Evolutionary conservation across 2,113 vertebrate genomes (phyloP).

Genomic region (Grallaria varia): DNA sequence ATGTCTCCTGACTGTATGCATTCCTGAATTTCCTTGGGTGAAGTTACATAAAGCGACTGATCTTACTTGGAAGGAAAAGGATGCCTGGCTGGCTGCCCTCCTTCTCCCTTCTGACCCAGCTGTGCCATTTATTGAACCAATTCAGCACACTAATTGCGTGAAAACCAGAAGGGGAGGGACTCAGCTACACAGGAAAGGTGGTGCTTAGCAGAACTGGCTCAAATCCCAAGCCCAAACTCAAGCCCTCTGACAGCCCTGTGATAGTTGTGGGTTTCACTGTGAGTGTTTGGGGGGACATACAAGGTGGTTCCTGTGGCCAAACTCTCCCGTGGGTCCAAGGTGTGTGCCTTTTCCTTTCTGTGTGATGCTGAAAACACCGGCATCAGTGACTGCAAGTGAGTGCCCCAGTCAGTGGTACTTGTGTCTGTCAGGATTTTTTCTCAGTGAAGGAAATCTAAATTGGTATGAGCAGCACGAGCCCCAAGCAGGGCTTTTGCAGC

Average conservation of each 20-base stretch:
- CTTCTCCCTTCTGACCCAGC: neutral
- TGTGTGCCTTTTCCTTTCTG: neutral
- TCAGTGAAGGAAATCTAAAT: neutral
- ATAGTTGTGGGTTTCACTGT: neutral
- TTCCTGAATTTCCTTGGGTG: neutral
- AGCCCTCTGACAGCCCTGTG: neutral
- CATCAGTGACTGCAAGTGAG: neutral
- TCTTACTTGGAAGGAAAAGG: neutral
- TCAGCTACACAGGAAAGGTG: neutral
- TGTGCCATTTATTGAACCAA: neutral
- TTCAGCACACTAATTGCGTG: neutral
- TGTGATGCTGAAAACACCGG: neutral
- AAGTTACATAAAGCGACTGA: neutral
- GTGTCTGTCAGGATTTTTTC: neutral
- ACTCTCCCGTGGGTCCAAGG: neutral
- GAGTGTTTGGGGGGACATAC: accelerated
- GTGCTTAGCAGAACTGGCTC: neutral
- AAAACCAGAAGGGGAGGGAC: neutral
- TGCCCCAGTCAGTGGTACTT: accelerated
- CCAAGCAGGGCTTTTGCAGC: neutral
- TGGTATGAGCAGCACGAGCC: neutral
- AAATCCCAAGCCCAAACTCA: neutral
- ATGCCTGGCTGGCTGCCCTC: neutral
- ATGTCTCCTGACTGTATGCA: accelerated
- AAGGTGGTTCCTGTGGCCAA: neutral